Evolutionary conservation across 1,140 invertebrate genomes (phyloP).

Genomic region (Maconellicoccus hirsutus): DNA sequence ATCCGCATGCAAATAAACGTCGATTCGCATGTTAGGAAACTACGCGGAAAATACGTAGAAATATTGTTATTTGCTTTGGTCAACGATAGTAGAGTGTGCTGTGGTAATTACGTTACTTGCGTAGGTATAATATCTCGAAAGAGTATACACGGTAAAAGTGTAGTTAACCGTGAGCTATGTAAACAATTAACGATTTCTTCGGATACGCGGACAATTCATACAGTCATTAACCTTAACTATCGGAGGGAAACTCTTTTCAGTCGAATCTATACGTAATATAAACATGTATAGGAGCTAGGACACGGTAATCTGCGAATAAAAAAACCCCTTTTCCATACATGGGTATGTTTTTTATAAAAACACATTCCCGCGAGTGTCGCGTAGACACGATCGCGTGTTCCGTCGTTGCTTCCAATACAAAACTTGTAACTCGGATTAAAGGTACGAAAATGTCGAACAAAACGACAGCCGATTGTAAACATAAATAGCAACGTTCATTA

Average conservation of each 20-base stretch:
- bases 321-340: no score
- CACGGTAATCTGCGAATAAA: neutral
- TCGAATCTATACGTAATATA: neutral
- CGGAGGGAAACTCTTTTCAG: neutral
- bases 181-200: neutral
- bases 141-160: neutral
- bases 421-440: no score
- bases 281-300: no score
- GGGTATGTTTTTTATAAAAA: no score
- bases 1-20: no score
- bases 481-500: no score
- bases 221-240: neutral
- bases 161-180: conserved; percentile 8
- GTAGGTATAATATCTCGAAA: neutral
- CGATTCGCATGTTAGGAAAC: neutral
- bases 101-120: neutral
- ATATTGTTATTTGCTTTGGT: neutral
- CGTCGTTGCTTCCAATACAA: no score
- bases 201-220: neutral
- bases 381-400: no score
- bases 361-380: no score
- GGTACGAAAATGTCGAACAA: no score
- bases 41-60: neutral
- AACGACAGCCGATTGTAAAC: no score
- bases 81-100: neutral